phyloP scores from a whole-genome alignment of 2,888 invertebrate genomes.

The Rhodophaea formosa region DNA sequence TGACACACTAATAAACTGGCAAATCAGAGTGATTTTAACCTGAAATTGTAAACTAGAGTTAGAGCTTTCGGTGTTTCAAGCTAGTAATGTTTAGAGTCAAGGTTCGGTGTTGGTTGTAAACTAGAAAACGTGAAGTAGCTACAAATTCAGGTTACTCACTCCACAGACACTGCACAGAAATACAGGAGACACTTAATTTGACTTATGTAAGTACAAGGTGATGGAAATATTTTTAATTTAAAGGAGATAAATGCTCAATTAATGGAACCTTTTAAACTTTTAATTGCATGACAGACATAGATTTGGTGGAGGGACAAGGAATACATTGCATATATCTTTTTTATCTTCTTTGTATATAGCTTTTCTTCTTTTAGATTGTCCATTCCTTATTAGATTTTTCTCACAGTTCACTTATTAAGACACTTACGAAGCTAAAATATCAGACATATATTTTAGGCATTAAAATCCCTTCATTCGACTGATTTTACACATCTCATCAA shows the following conservation, averaged over 20 bases:
- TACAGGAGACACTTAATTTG: slow-evolving; percentile 30
- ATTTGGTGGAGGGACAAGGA: slow-evolving; percentile 40
- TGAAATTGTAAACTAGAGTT: slow-evolving; percentile 28
- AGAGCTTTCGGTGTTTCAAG: slow-evolving; percentile 43
- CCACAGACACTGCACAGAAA: slow-evolving; percentile 38
- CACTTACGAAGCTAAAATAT: slow-evolving; percentile 53
- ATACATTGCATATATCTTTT: slow-evolving; percentile 36
- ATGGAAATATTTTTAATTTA: slow-evolving; percentile 30
- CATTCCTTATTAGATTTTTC: slow-evolving; percentile 70
- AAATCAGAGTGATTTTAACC: slow-evolving; percentile 27
- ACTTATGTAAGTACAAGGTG: slow-evolving; percentile 31
- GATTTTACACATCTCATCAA: slow-evolving; percentile 57
- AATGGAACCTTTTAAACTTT: slow-evolving; percentile 67
- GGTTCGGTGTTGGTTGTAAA: background rate
- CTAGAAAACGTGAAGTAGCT: slow-evolving; percentile 3
- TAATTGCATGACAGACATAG: slow-evolving; percentile 64
- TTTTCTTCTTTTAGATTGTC: slow-evolving; percentile 49
- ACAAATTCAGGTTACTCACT: slow-evolving; percentile 21
- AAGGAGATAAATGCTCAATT: slow-evolving; percentile 53
- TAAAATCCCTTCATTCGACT: slow-evolving; percentile 55
- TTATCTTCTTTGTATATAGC: slow-evolving; percentile 7
- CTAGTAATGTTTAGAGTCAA: slow-evolving; percentile 25
- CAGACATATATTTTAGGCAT: slow-evolving; percentile 61
- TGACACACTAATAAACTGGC: background rate
- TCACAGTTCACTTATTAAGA: slow-evolving; percentile 51